phyloP scores from a whole-genome alignment of 1,140 invertebrate species.

The Cylas formicarius region DNA sequence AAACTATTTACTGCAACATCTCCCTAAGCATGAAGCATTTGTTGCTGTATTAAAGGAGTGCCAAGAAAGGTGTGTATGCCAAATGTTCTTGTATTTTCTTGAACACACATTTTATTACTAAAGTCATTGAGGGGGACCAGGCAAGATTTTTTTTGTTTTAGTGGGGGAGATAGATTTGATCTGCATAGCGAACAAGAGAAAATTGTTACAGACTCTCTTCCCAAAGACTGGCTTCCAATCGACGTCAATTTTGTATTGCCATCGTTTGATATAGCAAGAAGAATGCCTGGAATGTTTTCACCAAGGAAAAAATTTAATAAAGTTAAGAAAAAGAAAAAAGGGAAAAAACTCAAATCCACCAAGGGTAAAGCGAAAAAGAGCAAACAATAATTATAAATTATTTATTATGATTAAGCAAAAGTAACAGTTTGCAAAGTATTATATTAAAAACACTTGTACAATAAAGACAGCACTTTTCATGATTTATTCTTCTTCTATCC shows the following conservation, averaged over 20 bases:
- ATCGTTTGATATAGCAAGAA: constrained; percentile 21
- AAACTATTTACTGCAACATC: constrained; percentile 43
- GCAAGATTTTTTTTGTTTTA: constrained; percentile 2
- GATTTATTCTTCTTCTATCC: too few relatives aligned
- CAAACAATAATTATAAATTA: constrained; percentile 9
- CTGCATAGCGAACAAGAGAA: constrained; percentile 30
- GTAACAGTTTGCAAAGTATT: too few relatives aligned
- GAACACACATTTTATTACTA: not conserved
- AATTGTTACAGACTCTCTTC: constrained; percentile 11
- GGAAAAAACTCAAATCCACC: constrained; percentile 4
- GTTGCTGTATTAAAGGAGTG: constrained; percentile 36
- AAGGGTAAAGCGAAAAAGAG: constrained; percentile 9
- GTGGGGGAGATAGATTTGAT: constrained; percentile 26
- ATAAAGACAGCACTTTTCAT: too few relatives aligned
- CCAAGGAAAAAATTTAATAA: constrained; percentile 12
- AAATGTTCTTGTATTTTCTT: constrained; percentile 13
- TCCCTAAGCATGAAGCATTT: constrained; percentile 41
- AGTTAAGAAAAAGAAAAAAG: constrained; percentile 4
- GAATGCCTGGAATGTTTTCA: constrained; percentile 39
- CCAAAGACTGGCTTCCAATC: constrained; percentile 34
- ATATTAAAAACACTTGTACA: too few relatives aligned
- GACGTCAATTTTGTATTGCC: constrained; percentile 38
- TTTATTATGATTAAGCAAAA: constrained; percentile 71
- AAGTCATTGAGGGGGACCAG: not conserved
- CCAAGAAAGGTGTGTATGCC: constrained; percentile 4